phyloP scores from a whole-genome alignment of 2,113 vertebrate species.

The Urocolius indicus region DNA sequence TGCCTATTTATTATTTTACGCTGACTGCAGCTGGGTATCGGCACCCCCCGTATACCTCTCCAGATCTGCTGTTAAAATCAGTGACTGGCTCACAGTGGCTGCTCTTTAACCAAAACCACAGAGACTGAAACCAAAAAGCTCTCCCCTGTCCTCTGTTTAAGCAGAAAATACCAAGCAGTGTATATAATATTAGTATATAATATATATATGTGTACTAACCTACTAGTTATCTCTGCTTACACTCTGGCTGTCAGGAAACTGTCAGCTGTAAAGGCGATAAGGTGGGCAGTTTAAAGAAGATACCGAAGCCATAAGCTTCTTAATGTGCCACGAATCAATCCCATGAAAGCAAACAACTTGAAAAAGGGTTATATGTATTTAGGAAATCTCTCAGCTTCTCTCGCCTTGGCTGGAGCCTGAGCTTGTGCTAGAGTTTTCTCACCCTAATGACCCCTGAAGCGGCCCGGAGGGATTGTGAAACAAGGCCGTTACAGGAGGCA shows the following conservation, averaged over 20 bases:
- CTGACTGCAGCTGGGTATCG: conserved; percentile 25
- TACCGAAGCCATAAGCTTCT: conserved; percentile 74
- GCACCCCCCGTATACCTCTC: background rate
- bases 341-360: conserved; percentile 78
- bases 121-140: background rate
- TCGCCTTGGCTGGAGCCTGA: background rate
- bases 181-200: conserved; percentile 23
- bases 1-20: conserved; percentile 20
- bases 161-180: background rate
- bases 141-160: background rate
- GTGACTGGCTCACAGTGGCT: background rate
- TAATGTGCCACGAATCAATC: conserved; percentile 79
- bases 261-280: conserved; percentile 74
- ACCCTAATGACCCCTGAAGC: conserved; percentile 74
- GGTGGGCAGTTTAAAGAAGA: conserved; percentile 78
- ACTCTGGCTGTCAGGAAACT: conserved; percentile 64
- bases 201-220: conserved; percentile 69
- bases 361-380: conserved; percentile 68
- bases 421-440: conserved; percentile 68
- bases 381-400: conserved; percentile 52
- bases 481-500: conserved; percentile 86
- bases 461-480: conserved; percentile 74
- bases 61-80: background rate
- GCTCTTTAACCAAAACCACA: background rate
- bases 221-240: conserved; percentile 75